phyloP scores from a whole-genome alignment of 2,797 vertebrate genomes.

The Heteromormyrus szaboi region DNA sequence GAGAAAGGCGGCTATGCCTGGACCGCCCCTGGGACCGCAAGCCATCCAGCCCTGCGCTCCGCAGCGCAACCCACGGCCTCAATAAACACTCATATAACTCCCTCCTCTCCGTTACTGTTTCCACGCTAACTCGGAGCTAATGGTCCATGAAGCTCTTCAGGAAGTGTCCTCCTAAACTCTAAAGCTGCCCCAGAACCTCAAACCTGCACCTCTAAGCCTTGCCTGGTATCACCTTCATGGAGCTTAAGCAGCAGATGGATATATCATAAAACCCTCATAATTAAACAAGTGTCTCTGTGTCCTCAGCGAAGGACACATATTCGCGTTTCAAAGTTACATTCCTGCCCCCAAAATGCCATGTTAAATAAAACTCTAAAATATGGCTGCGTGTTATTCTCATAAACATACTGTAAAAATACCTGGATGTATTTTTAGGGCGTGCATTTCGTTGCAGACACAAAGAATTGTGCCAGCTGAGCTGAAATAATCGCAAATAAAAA shows the following conservation, averaged over 20 bases:
- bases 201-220: background rate
- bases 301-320: slow-evolving; percentile 14
- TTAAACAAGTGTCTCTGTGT: slow-evolving; percentile 23
- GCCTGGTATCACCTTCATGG: slow-evolving; percentile 33
- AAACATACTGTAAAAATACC: slow-evolving; percentile 3
- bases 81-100: background rate
- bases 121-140: slow-evolving; percentile 7
- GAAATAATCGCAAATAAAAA: background rate
- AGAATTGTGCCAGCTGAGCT: background rate
- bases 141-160: slow-evolving; percentile 21
- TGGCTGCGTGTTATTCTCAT: background rate
- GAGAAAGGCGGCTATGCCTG: background rate
- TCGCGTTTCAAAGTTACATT: background rate
- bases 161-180: background rate
- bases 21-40: background rate
- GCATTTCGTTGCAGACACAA: background rate
- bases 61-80: background rate
- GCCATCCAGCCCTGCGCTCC: background rate
- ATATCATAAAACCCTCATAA: slow-evolving; percentile 30
- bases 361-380: slow-evolving; percentile 2
- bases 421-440: background rate
- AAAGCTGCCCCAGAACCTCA: background rate
- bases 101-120: background rate
- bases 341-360: slow-evolving; percentile 13
- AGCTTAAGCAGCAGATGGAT: slow-evolving; percentile 27